These are phyloP conservation scores for Orgyia antiqua DNA, from an alignment of 2,888 invertebrate species.

Conservation along the genomic window DNA sequence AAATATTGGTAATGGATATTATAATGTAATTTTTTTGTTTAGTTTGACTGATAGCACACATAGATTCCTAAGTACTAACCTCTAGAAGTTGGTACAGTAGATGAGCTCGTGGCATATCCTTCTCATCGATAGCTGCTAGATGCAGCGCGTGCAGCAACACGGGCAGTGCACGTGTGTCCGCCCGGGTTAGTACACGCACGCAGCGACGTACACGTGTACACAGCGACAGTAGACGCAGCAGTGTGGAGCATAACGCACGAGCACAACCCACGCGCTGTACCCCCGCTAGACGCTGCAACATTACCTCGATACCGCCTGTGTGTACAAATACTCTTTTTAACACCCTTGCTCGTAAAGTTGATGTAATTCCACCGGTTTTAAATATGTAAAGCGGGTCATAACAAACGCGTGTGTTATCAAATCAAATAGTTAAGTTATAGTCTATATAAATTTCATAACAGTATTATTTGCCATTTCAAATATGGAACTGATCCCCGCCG, in stretches of 20 bases:
- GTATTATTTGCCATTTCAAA: too few relatives aligned
- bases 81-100: constrained; percentile 94
- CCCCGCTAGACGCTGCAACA: constrained; percentile 90
- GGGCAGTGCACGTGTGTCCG: constrained; percentile 89
- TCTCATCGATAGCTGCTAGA: constrained; percentile 77
- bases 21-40: too few relatives aligned
- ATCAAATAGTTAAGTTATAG: too few relatives aligned
- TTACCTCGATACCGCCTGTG: constrained; percentile 82
- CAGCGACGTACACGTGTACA: constrained; percentile 94
- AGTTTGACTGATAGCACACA: too few relatives aligned
- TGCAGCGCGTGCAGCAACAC: constrained; percentile 91
- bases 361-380: too few relatives aligned
- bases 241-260: constrained; percentile 90
- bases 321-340: too few relatives aligned
- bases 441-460: too few relatives aligned
- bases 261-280: constrained; percentile 92
- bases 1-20: background rate
- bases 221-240: constrained; percentile 92
- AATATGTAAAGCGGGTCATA: too few relatives aligned
- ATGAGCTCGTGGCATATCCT: constrained; percentile 83
- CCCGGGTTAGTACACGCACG: constrained; percentile 92
- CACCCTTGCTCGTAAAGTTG: too few relatives aligned
- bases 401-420: too few relatives aligned
- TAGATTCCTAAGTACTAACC: too few relatives aligned
- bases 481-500: too few relatives aligned